These are phyloP conservation scores for Gorsachius goisagi DNA, from an alignment of 2,113 vertebrate species.

Conservation along the genomic window DNA sequence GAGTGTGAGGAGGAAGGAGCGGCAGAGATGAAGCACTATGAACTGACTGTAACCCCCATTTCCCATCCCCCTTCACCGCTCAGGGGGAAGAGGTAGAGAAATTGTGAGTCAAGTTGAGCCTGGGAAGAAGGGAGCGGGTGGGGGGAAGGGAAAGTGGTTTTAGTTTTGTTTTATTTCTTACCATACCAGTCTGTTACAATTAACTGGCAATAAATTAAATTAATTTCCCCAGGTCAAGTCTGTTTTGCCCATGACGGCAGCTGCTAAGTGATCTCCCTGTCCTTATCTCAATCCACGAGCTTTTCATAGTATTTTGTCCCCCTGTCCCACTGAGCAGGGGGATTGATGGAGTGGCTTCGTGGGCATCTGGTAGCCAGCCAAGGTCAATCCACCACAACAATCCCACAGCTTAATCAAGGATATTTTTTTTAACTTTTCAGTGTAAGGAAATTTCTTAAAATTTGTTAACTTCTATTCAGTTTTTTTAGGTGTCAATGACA, in stretches of 20 bases:
- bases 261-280: neutral
- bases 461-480: neutral
- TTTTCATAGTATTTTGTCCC: neutral
- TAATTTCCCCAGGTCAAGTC: neutral
- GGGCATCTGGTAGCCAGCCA: neutral
- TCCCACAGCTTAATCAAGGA: neutral
- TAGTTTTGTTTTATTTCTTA: neutral
- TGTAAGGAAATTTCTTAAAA: neutral
- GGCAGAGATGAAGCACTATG: neutral
- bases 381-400: neutral
- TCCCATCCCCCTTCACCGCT: fast-evolving
- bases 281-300: neutral
- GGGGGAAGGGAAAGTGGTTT: neutral
- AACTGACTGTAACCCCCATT: neutral
- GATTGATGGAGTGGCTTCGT: neutral
- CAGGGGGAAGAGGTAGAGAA: neutral
- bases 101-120: neutral
- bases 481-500: neutral
- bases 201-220: neutral
- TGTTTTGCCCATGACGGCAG: neutral
- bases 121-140: neutral
- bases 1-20: neutral
- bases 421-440: neutral
- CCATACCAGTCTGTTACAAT: neutral
- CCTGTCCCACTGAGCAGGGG: fast-evolving